Conservation (phyloP, 1,140 invertebrate species). For the Meloidogyne chitwoodi region DNA sequence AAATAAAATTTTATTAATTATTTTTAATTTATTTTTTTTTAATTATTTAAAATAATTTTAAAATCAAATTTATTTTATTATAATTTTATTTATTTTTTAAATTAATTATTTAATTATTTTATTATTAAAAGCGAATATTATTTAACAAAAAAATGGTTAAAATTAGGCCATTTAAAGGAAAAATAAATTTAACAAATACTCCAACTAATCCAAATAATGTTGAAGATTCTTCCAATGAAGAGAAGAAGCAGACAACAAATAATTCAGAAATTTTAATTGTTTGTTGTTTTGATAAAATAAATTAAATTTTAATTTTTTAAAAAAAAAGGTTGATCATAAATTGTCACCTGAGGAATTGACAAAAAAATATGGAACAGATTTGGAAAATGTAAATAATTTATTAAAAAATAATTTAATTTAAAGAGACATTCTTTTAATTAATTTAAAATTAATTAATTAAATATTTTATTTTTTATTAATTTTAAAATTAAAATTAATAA, state of each 20-base stretch:
- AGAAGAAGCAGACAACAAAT: not conserved
- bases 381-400: conserved; percentile 83
- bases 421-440: no score
- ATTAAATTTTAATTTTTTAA: conserved; percentile 24
- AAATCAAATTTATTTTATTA: no score
- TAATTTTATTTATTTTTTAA: not conserved
- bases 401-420: no score
- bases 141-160: conserved; percentile 5
- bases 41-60: no score
- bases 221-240: not conserved
- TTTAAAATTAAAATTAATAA: no score
- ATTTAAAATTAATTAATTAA: not conserved
- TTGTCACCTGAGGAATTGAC: conserved; percentile 74
- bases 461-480: no score
- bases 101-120: not conserved
- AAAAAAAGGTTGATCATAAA: conserved; percentile 77
- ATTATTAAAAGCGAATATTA: not conserved
- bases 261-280: conserved; percentile 9
- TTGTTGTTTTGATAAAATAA: conserved; percentile 10
- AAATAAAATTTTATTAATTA: no score
- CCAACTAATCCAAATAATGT: not conserved
- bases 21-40: no score
- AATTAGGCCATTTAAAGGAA: conserved; percentile 10
- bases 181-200: not conserved
- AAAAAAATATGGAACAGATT: conserved; percentile 88